These are phyloP conservation scores for Protobothrops mucrosquamatus DNA, from an alignment of 2,113 vertebrate species.

Conservation along the genomic window DNA sequence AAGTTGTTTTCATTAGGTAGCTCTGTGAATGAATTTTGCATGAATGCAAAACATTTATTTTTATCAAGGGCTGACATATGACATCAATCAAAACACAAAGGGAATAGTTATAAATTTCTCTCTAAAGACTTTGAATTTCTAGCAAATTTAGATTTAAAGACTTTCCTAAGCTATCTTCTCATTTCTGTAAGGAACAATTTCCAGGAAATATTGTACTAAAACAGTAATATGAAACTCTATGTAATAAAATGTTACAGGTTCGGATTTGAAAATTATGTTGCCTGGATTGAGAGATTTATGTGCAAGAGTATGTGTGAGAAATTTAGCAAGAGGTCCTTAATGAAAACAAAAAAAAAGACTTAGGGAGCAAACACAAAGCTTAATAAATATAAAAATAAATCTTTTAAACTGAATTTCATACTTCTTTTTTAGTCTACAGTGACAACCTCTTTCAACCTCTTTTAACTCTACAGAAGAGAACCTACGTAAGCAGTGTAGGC, in stretches of 20 bases:
- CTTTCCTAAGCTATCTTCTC: not conserved
- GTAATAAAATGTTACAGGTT: not conserved
- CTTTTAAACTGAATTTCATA: not conserved
- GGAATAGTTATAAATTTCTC: not conserved
- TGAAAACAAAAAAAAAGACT: not conserved
- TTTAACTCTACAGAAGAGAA: not conserved
- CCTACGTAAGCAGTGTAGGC: not conserved
- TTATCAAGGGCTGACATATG: not conserved
- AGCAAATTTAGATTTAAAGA: not conserved
- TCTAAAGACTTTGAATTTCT: not conserved
- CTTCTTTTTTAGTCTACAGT: not conserved
- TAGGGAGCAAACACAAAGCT: not conserved
- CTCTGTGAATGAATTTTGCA: not conserved
- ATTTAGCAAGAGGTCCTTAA: not conserved
- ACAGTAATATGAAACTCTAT: constrained; percentile 1
- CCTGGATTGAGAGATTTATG: constrained; percentile 6
- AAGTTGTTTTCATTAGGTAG: not conserved
- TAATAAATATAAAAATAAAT: not conserved
- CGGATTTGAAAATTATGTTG: not conserved
- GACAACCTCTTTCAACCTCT: not conserved
- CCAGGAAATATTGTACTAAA: not conserved
- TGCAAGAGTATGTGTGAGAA: not conserved
- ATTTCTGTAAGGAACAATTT: not conserved
- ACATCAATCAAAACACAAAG: constrained; percentile 7
- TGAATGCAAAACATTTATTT: not conserved